Base-by-base conservation (phyloP, 2,797 vertebrate genomes). In the Coreius guichenoti region DNA sequence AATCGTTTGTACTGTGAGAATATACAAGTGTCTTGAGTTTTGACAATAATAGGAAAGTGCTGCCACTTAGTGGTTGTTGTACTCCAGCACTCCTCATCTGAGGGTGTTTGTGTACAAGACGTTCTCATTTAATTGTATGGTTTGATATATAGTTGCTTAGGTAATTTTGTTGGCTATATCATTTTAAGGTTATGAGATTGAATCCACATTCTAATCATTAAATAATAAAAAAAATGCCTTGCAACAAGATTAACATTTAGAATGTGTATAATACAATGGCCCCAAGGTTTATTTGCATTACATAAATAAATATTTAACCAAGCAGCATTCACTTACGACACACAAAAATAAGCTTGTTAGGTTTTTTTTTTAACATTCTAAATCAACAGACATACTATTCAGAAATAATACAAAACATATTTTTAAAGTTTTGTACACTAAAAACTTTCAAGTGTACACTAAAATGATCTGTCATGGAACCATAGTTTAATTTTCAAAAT, bases 31-130 rank as follows among this genome's bases (percentile, higher is more conserved):
- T 29, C 12, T 29, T 31, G 19, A 31, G 31, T 75, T 75, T 36
- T 39, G 29, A 47, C 11, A 61, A 49, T 23, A 31, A 39, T 45
- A 81, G 65, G 3, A 69, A 63, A 81, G 80, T 81, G n/a, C 78
- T 81, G 82, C 86, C 82, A 76, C 69, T 23, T 87, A 76, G 70
- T 81, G 82, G 43, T 75, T 21, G 1, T 54, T 76, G 12, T 49
- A 56, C 17, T 17, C 21, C 33, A 74, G 29, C 45, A 51, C 73
- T 36, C 12, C n/a, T 31, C 61, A 65, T 26, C 2, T 47, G 12
- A n/a, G n/a, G 72, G 9, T 12, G 4, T 61, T 77, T 77, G 33
- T 26, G 23, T 26, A 17, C 9, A 68, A 68, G 17, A 43, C 5
- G 1, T 70, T 70, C 19, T 45, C 7, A 29, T 47, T n/a, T 45